Conservation (phyloP, 2,113 vertebrate genomes). For the Tauraco erythrolophus region DNA sequence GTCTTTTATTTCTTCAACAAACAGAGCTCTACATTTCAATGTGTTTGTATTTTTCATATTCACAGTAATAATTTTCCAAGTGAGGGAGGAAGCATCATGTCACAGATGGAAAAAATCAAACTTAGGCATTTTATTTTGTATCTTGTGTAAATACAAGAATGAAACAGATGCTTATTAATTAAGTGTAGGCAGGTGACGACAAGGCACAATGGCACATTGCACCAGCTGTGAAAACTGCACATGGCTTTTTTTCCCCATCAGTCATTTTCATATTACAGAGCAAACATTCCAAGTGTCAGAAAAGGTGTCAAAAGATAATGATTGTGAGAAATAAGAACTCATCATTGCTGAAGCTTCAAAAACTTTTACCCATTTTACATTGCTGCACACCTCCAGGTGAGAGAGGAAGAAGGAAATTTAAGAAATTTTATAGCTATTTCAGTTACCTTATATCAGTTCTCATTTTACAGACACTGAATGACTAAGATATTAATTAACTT, state of each 20-base stretch:
- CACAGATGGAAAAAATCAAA: not conserved
- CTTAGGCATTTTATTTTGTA: constrained; percentile 21
- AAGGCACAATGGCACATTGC: constrained; percentile 17
- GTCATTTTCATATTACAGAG: constrained; percentile 52
- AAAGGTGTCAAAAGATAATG: constrained; percentile 72
- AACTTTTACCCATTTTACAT: constrained; percentile 9
- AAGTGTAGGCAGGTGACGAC: constrained; percentile 64
- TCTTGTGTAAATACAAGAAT: constrained; percentile 56
- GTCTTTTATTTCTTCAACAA: not conserved
- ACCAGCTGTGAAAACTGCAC: constrained; percentile 60
- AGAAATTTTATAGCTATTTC: not conserved
- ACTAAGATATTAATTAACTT: constrained; percentile 34
- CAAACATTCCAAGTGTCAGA: constrained; percentile 29
- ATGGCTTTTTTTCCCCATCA: not conserved
- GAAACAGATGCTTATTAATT: constrained; percentile 75
- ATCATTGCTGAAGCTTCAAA: constrained; percentile 20
- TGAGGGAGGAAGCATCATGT: not conserved
- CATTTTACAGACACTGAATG: not conserved
- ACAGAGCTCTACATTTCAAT: not conserved
- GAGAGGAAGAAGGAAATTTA: not conserved
- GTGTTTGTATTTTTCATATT: not conserved
- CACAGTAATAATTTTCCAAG: not conserved
- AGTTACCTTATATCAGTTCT: not conserved
- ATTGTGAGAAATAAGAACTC: constrained; percentile 55
- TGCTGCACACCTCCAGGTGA: constrained; percentile 2